phyloP scores from a whole-genome alignment of 2,113 vertebrate genomes.

The Bettongia penicillata region DNA sequence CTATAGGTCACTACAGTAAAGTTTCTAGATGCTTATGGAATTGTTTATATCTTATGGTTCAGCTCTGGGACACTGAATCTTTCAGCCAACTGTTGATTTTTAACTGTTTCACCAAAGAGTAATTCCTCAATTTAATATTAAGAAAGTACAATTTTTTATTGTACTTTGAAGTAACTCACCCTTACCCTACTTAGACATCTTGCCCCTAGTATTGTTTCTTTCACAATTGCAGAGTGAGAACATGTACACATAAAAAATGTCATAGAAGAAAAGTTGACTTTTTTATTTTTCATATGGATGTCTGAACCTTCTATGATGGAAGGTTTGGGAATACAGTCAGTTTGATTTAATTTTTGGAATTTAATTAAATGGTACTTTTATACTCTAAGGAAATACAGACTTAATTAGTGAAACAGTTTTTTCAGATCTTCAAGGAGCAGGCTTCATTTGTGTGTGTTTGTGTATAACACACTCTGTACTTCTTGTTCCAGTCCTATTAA shows the following conservation, averaged over 20 bases:
- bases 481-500: slow-evolving; percentile 92
- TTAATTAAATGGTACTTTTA: slow-evolving; percentile 84
- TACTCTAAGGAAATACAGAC: slow-evolving; percentile 79
- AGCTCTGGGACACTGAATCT: background rate
- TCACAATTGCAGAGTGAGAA: background rate
- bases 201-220: background rate
- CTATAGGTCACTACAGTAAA: background rate
- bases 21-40: background rate
- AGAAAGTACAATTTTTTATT: background rate
- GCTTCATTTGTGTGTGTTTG: slow-evolving; percentile 56
- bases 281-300: slow-evolving; percentile 57
- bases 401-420: slow-evolving; percentile 82
- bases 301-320: slow-evolving; percentile 69
- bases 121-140: slow-evolving; percentile 39
- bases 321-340: slow-evolving; percentile 80
- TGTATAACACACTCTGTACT: slow-evolving; percentile 35
- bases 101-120: background rate
- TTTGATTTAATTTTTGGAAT: slow-evolving; percentile 80
- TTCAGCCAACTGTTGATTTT: slow-evolving; percentile 23
- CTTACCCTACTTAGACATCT: background rate
- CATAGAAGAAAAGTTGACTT: slow-evolving; percentile 57
- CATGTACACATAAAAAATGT: background rate
- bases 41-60: background rate
- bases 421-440: slow-evolving; percentile 71
- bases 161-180: background rate